phyloP scores from a whole-genome alignment of 1,140 invertebrate genomes.

The Episyrphus balteatus region DNA sequence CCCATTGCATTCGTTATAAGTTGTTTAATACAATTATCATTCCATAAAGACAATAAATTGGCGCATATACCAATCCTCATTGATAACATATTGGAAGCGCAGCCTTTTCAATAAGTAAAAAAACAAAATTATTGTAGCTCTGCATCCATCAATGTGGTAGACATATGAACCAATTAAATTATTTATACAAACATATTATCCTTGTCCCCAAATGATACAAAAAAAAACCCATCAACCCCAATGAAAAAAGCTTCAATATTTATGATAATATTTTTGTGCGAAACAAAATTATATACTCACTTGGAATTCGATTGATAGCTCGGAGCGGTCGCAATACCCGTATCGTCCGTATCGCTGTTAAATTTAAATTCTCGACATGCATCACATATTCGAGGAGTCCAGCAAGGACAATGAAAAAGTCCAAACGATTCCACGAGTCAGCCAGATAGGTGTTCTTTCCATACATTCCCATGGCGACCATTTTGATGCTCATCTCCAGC shows the following conservation, averaged over 20 bases:
- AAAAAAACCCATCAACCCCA: too few relatives aligned
- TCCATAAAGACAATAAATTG: too few relatives aligned
- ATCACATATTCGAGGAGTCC: constrained; percentile 91
- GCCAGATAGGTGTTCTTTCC: constrained; percentile 91
- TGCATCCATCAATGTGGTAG: too few relatives aligned
- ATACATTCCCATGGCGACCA: constrained; percentile 96
- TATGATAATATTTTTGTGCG: background rate
- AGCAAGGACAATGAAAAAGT: constrained; percentile 95
- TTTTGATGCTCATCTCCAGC: constrained; percentile 93
- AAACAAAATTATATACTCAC: constrained; percentile 61
- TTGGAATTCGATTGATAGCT: constrained; percentile 99
- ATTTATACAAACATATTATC: too few relatives aligned
- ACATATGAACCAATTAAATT: too few relatives aligned
- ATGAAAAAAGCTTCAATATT: background rate
- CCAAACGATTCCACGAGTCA: constrained; percentile 96
- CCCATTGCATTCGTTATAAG: too few relatives aligned
- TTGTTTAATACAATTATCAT: too few relatives aligned
- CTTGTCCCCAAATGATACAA: too few relatives aligned
- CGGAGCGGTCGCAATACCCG: constrained; percentile 88
- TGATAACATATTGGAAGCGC: too few relatives aligned
- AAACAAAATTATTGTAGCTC: too few relatives aligned
- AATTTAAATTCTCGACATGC: constrained; percentile 93
- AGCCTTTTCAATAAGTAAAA: too few relatives aligned
- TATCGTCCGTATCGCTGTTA: constrained; percentile 96
- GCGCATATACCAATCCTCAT: too few relatives aligned